Percentiles rank a stretch among this genome's conserved stretches.
Evolutionary conservation across 1,140 invertebrate genomes (phyloP).

Genomic region (Hyles vespertilio): DNA sequence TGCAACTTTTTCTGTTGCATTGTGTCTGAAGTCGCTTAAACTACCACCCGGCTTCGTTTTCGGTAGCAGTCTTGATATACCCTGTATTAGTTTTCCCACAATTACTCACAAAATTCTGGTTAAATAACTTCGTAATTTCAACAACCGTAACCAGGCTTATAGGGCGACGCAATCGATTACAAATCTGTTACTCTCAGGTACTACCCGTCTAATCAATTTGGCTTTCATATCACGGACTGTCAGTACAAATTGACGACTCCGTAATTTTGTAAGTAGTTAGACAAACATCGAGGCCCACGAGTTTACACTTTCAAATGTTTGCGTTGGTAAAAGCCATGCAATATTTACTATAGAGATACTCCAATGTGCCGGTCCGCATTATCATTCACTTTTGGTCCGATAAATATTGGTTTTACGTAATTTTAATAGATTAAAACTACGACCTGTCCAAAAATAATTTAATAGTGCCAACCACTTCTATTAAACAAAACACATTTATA

Average conservation of each 20-base stretch:
- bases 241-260: conserved; percentile 25
- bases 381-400: background rate
- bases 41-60: no score
- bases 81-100: no score
- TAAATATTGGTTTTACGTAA: no score
- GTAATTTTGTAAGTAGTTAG: conserved; percentile 32
- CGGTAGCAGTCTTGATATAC: no score
- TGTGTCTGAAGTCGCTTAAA: no score
- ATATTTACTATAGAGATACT: conserved; percentile 17
- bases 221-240: conserved; percentile 30
- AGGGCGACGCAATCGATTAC: conserved; percentile 16
- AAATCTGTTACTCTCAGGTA: conserved; percentile 13
- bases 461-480: no score
- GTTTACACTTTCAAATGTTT: conserved; percentile 38
- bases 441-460: no score
- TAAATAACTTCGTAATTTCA: conserved; percentile 6
- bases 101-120: no score
- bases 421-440: no score
- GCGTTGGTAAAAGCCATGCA: conserved; percentile 45
- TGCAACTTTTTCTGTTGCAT: no score
- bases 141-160: conserved; percentile 1
- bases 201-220: conserved; percentile 29
- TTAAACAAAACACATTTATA: no score
- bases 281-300: conserved; percentile 21
- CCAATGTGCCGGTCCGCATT: conserved; percentile 1